Base-by-base conservation (phyloP, 2,888 invertebrate species). In the Eucriotettix oculatus region DNA sequence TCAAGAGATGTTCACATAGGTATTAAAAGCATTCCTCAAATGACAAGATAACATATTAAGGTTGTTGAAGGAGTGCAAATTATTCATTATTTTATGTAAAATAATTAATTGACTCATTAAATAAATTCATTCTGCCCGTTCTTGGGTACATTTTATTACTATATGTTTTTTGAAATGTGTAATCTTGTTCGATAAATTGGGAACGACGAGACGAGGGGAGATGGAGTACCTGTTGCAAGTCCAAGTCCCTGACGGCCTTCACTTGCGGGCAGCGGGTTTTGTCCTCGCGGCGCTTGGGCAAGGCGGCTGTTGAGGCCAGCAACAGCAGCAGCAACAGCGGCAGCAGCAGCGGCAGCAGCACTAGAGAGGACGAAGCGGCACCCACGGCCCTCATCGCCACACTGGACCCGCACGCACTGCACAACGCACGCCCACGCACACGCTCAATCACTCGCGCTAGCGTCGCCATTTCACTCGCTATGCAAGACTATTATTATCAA, bases 221-320 rank as follows among this genome's bases (percentile, higher is more conserved):
- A 53, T 17, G 1, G 14, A 66, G 71, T 71, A 87, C 90, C 75
- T 82, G 79, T 65, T 84, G 78, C 66, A 90, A 76, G 76, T 90
- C 84, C 69, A 90, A 90, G 75, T 90, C 87, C 53, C 84, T 79
- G 58, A 85, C 84, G 16, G 87, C 87, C 71, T 84, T 85, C 64
- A 90, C 90, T 78, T 81, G 80, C 0, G 87, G 87, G 68, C 87
- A 87, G 71, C 84, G 84, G 16, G 76, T 78, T 68, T 84, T 80
- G 71, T 85, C 85, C 67, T 85, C 82, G 52, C 79, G 73, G 66
- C 76, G 75, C 66, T 73, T 72, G 71, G 58, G 58, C 10, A 14
- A 29, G 9, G 16, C 14, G 1, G 29, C 44, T 12, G 42, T n/a
- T 42, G 52, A n/a, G 41, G 43, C 44, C 11, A 56, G 53, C 10